Evolutionary conservation across 2,888 invertebrate species (phyloP), one percentile per base, ranked within the genome.

Genomic region (Idaea dimidiata): DNA sequence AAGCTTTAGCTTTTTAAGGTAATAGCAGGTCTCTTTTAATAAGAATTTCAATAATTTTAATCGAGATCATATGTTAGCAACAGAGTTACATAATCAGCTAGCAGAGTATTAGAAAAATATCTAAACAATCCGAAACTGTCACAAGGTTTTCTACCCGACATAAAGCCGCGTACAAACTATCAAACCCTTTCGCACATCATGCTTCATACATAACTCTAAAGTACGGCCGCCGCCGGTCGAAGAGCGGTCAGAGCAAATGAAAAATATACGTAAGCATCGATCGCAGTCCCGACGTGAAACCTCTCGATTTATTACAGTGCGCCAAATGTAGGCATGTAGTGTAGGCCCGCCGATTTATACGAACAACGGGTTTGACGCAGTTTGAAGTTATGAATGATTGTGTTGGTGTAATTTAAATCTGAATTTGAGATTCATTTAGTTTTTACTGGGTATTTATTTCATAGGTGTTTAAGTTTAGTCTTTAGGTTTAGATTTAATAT

Each of bases 141-240:
- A 43, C 43, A 43, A 43, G 43, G 43, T 43, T 43, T 8, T 10
- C 43, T 56, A 18, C 18, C 56, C 14, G 56, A 17, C 17, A 56
- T 56, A 56, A 56, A 56, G 56, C 18, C 10, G 8, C 18, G 56
- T 56, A 56, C 56, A 56, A 56, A 56, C 56, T 56, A 56, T 17
- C 56, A 18, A 56, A 56, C 43, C 43, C 43, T 43, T 43, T 43
- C 43, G 43, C 43, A 43, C 43, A 43, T 43, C 43, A 43, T 43
- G 43, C 43, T 43, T 14, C 43, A 43, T 43, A 24, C 24, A 24
- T 24, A 24, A 43, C 43, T 14, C 14, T 43, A 10, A 43, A 43
- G 43, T 7, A 43, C 43, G 43, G 43, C 14, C 43, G n/a, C n/a
- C n/a, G n/a, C n/a, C n/a, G n/a, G n/a, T n/a, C n/a, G 24, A 5